Evolutionary conservation across 2,888 invertebrate species (phyloP).

Genomic region (Malthinus seriepunctatus): DNA sequence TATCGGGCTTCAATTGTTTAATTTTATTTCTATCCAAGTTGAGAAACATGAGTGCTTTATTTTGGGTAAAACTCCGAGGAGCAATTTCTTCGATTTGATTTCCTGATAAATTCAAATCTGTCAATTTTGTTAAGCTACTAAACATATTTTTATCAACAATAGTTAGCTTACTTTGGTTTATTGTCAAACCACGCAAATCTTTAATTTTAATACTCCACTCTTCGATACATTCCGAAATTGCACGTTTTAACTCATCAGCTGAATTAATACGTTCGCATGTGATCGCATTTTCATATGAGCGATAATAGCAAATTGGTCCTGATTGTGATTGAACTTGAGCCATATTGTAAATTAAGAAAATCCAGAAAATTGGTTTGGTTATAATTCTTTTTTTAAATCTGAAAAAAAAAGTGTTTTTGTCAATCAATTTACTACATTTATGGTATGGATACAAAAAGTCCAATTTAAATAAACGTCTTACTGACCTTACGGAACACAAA

Average conservation of each 20-base stretch:
- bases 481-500: too few species aligned
- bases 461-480: too few species aligned
- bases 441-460: too few species aligned
- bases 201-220: neutral
- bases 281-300: neutral
- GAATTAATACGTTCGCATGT: neutral
- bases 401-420: too few species aligned
- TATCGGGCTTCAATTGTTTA: neutral
- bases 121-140: neutral
- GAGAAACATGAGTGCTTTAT: neutral
- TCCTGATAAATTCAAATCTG: neutral
- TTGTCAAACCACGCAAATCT: neutral
- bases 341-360: too few species aligned
- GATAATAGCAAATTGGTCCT: neutral
- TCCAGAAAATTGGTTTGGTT: too few species aligned
- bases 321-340: too few species aligned
- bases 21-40: constrained; percentile 1
- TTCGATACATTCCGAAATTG: neutral
- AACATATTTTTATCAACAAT: neutral
- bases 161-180: neutral
- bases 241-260: neutral
- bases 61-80: neutral
- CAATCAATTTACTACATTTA: too few species aligned
- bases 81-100: neutral
- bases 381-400: too few species aligned